Percentiles rank a stretch among this genome's conserved stretches.
These are phyloP conservation scores for Amphilophus citrinellus DNA, from an alignment of 2,113 vertebrate genomes.

Conservation along the genomic window DNA sequence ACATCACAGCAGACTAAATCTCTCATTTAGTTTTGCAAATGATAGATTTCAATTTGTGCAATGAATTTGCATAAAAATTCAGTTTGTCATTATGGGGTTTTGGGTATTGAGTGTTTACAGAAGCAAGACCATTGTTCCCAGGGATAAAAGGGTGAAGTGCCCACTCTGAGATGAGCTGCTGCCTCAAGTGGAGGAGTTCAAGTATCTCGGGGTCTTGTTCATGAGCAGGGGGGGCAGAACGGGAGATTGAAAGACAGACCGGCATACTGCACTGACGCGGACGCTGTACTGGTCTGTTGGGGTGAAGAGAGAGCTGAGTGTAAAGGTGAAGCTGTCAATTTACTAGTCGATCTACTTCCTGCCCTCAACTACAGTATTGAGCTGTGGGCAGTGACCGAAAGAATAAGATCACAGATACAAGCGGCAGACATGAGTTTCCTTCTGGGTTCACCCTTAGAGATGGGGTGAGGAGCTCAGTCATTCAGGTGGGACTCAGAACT, in stretches of 20 bases:
- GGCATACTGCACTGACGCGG: neutral
- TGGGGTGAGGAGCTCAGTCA: neutral
- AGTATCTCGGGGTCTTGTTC: neutral
- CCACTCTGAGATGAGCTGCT: neutral
- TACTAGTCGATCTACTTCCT: too few species aligned
- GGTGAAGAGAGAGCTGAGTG: too few species aligned
- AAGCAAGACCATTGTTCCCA: neutral
- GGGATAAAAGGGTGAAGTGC: neutral
- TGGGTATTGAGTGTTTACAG: neutral
- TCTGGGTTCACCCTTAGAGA: neutral
- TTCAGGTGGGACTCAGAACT: neutral
- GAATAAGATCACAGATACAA: neutral
- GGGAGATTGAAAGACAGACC: neutral
- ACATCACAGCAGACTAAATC: neutral
- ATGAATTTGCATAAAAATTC: neutral
- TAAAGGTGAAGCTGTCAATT: too few species aligned
- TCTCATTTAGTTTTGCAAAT: neutral
- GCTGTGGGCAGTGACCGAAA: too few species aligned
- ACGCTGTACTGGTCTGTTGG: neutral
- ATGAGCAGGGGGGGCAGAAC: neutral
- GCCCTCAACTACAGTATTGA: too few species aligned
- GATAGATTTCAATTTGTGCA: neutral
- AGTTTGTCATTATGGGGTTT: neutral
- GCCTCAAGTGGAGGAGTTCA: neutral
- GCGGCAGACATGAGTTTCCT: neutral